Conservation (phyloP, 2,888 invertebrate genomes). For the Agonopterix subpropinquella region DNA sequence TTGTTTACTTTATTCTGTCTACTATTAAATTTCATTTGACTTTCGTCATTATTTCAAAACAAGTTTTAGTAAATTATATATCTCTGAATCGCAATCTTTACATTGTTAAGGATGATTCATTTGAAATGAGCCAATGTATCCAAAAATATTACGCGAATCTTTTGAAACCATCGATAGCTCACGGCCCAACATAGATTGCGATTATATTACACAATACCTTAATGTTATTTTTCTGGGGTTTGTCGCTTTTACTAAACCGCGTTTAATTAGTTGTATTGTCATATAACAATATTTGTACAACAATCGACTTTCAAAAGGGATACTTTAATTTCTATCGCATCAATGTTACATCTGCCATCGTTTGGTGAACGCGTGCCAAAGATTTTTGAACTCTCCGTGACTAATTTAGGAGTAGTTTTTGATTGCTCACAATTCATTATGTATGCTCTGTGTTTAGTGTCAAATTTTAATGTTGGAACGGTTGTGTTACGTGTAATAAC, state of each 20-base stretch:
- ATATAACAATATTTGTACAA: conserved; percentile 37
- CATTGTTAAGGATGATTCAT: conserved; percentile 16
- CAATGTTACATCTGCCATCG: conserved; percentile 49
- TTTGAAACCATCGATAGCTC: conserved; percentile 16
- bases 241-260: conserved; percentile 36
- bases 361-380: conserved; percentile 19
- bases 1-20: background rate
- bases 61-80: background rate
- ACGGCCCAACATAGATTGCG: conserved; percentile 23
- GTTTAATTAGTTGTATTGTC: conserved; percentile 66
- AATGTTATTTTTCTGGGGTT: conserved; percentile 30
- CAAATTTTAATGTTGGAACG: conserved; percentile 64
- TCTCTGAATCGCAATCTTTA: background rate
- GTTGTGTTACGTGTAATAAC: conserved; percentile 52
- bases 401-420: conserved; percentile 31
- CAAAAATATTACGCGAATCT: conserved; percentile 17
- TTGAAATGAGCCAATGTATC: conserved; percentile 31
- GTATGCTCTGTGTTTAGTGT: conserved; percentile 44
- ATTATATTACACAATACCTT: conserved; percentile 33
- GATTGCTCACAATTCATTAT: conserved; percentile 27
- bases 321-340: conserved; percentile 31
- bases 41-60: background rate
- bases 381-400: conserved; percentile 33
- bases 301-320: conserved; percentile 34
- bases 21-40: background rate